Conservation (phyloP, 2,797 vertebrate genomes). For the Tolypeutes matacus region DNA sequence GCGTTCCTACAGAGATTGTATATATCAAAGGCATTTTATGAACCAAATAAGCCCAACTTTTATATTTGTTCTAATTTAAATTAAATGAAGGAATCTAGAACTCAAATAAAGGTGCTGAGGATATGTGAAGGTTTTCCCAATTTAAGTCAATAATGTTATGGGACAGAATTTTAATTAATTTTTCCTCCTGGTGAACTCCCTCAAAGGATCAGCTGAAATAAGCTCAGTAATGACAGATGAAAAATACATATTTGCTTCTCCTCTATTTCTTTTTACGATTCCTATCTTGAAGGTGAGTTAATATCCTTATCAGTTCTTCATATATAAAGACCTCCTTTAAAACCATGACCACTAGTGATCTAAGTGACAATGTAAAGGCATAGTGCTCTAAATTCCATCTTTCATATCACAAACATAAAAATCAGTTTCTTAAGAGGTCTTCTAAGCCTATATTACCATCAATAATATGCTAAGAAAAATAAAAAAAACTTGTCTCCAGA, state of each 20-base stretch:
- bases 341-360: not conserved
- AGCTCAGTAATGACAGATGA: not conserved
- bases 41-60: constrained; percentile 28
- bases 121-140: not conserved
- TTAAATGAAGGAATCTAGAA: constrained; percentile 41
- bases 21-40: constrained; percentile 8
- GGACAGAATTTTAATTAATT: not conserved
- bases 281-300: not conserved
- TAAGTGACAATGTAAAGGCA: not conserved
- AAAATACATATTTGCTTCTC: constrained; percentile 1
- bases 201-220: constrained; percentile 45
- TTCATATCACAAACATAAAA: constrained; percentile 30
- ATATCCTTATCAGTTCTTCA: not conserved
- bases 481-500: constrained; percentile 3
- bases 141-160: constrained; percentile 4
- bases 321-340: not conserved
- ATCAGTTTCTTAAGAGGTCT: not conserved
- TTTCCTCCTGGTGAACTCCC: not conserved
- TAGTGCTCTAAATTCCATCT: constrained; percentile 19
- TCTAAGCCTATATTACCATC: constrained; percentile 29
- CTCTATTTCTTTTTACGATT: not conserved
- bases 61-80: constrained; percentile 28
- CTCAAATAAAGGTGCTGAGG: not conserved
- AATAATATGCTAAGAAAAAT: not conserved
- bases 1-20: constrained; percentile 29